Conservation (phyloP, 2,797 vertebrate genomes). For the Muscicapa comitata region DNA sequence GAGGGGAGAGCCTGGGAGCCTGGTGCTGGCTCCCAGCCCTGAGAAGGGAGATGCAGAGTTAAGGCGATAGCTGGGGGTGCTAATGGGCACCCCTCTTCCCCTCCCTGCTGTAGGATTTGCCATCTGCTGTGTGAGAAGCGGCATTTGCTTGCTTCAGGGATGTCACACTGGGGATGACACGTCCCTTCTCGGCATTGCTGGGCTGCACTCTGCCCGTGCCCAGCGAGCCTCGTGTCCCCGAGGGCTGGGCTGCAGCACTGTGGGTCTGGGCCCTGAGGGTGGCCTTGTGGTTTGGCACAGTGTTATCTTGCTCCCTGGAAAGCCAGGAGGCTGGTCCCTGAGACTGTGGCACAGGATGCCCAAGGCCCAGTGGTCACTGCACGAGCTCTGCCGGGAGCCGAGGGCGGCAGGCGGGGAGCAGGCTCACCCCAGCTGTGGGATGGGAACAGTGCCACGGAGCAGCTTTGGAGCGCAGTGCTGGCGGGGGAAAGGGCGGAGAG, state of each 20-base stretch:
- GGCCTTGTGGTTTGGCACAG: not conserved
- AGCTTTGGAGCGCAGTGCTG: not conserved
- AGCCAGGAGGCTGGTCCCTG: not conserved
- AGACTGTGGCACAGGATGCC: accelerated
- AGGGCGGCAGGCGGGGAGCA: not conserved
- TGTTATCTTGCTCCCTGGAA: not conserved
- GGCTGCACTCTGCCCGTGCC: not conserved
- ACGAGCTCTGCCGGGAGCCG: not conserved
- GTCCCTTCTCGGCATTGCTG: not conserved
- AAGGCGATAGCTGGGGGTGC: conserved; percentile 42
- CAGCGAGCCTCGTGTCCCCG: accelerated
- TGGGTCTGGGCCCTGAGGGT: not conserved
- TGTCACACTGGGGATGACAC: not conserved
- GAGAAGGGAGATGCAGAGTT: conserved; percentile 1
- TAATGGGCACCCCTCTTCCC: conserved; percentile 38
- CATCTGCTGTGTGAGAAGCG: conserved; percentile 37
- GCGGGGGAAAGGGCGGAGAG: not conserved
- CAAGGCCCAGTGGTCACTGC: accelerated
- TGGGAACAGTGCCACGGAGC: not conserved
- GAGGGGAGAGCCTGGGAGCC: not conserved
- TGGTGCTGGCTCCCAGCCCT: conserved; percentile 35
- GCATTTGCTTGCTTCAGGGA: conserved; percentile 30
- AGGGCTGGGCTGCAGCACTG: not conserved
- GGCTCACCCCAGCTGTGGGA: not conserved
- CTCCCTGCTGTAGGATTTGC: conserved; percentile 18